phyloP scores from a whole-genome alignment of 1,140 invertebrate species.

The Halictus rubicundus region DNA sequence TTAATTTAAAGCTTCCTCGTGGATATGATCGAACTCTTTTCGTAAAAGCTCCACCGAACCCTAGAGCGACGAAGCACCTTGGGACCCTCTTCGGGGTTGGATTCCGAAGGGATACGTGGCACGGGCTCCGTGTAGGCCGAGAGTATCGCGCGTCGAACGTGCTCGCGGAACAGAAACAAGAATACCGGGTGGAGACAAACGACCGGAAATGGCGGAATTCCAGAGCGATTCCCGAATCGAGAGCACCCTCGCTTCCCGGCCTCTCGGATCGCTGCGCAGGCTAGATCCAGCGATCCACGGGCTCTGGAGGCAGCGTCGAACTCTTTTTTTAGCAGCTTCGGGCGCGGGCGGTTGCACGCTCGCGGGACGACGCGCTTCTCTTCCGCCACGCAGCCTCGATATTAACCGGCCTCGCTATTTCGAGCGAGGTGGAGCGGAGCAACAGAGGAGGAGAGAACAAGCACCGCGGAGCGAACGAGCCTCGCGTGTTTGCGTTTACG shows the following conservation, averaged over 20 bases:
- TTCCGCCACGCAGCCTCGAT: constrained; percentile 12
- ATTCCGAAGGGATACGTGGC: too few relatives aligned
- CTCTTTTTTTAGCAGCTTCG: constrained; percentile 18
- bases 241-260: background rate
- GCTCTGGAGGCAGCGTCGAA: background rate
- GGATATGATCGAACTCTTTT: too few relatives aligned
- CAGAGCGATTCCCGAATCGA: background rate
- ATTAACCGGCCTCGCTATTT: constrained; percentile 20
- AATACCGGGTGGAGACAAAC: background rate
- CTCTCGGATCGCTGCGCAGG: background rate
- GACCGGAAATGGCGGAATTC: constrained; percentile 12
- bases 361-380: constrained; percentile 1
- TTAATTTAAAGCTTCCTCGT: too few relatives aligned
- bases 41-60: too few relatives aligned
- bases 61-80: too few relatives aligned
- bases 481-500: constrained; percentile 4
- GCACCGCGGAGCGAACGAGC: background rate
- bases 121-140: too few relatives aligned
- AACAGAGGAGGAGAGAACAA: background rate
- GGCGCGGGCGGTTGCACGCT: background rate
- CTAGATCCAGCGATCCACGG: background rate
- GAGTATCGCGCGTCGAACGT: too few relatives aligned
- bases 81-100: too few relatives aligned
- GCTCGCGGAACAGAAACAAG: background rate
- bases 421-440: background rate